Evolutionary conservation across 2,113 vertebrate species (phyloP), one percentile per base, ranked within the genome.

Genomic region (Alaudala cheleensis): DNA sequence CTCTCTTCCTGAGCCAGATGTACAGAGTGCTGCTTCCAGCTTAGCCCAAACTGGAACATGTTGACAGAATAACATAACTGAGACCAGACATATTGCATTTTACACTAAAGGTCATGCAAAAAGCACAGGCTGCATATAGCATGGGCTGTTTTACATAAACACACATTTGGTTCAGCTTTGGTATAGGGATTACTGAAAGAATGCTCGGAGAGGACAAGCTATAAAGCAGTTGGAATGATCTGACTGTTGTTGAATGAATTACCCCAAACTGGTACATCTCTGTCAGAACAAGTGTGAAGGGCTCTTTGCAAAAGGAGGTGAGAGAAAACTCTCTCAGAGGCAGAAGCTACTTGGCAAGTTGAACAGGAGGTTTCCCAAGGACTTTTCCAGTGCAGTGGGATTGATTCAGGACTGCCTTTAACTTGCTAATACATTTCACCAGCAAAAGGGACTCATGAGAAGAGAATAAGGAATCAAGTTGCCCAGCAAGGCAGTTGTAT

Each of bases 1-100:
- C 85, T 95, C 67, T 94, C 95, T 97, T 95, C 92, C 93, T 94
- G 85, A 96, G 83, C 91, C 95, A 97, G 96, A 96, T 96, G 95
- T 87, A 94, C 65, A 40, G 94, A 96, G 81, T 24, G 28, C 92
- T 93, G 78, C 95, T 95, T 92, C 91, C 86, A 97, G 82, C 92
- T 95, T 96, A 95, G 96, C 83, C 83, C 96, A 94, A 97, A 97
- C 86, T 97, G 92, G 93, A 95, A 95, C 91, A 94, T 97, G 84
- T 91, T 95, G 84, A 95, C 81, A 97, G 90, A 95, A 95, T 90
- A 96, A 97, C 76, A 88, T 93, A 97, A 94, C 96, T 60, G 90
- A 97, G 95, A 90, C 83, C 94, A 96, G 94, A 92, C 91, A 95
- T 83, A 88, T 85, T 95, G 90, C 92, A 87, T 95, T 93, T 94